Evolutionary conservation across 2,888 invertebrate genomes (phyloP).

Genomic region (Leptopilina syphax): DNA sequence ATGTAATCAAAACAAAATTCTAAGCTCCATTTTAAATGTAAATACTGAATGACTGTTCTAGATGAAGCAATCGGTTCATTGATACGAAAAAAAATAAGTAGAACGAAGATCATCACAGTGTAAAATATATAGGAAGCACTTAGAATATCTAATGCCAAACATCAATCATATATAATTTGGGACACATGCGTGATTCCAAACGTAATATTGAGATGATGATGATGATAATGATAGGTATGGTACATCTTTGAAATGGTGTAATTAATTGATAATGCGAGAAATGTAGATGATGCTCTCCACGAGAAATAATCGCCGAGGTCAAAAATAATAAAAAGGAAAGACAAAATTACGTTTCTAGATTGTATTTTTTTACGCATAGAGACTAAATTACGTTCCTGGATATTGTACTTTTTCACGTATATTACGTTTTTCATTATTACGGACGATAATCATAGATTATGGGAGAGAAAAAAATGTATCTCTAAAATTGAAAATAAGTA

Average conservation of each 20-base stretch:
- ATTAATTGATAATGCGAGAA: conserved; percentile 26
- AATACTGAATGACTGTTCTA: conserved; percentile 10
- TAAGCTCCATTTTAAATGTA: background rate
- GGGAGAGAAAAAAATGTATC: too few relatives aligned
- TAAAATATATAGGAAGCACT: conserved; percentile 13
- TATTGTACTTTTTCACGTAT: too few relatives aligned
- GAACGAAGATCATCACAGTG: conserved; percentile 1
- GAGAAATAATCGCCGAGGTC: background rate
- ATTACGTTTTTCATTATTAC: too few relatives aligned
- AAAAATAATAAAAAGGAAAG: background rate
- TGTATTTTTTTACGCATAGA: too few relatives aligned
- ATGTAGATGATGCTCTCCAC: background rate
- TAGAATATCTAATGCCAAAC: conserved; percentile 28
- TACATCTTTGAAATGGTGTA: background rate
- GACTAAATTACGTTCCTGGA: too few relatives aligned
- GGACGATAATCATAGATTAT: too few relatives aligned
- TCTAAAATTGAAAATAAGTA: too few relatives aligned
- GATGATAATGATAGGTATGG: conserved; percentile 52
- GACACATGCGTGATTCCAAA: conserved; percentile 13
- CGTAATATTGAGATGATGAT: conserved; percentile 5
- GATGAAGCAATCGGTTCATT: conserved; percentile 19
- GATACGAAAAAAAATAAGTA: background rate
- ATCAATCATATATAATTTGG: conserved; percentile 20
- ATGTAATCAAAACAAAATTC: conserved; percentile 13
- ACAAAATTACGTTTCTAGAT: too few relatives aligned